Evolutionary conservation across 2,888 invertebrate genomes (phyloP), one percentile per base, ranked within the genome.

Genomic region (Rosalia funebris): DNA sequence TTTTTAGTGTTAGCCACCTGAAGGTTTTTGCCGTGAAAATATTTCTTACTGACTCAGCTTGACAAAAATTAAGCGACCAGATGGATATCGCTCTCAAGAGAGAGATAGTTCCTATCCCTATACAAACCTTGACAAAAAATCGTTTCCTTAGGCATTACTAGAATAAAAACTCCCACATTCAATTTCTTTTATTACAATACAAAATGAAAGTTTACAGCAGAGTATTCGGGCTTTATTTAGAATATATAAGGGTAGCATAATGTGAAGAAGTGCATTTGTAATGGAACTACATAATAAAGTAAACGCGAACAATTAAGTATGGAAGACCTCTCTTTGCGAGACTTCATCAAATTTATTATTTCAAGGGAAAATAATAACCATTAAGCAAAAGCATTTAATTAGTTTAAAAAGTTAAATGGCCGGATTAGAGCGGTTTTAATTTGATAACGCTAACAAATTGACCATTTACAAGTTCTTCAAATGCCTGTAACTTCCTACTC

Each of bases 361-460:
- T 9, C n/a, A 37, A 17, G 1, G 9, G 17, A 37, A 39, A 37
- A 25, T 39, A 39, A 36, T 20, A 34, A 41, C 25, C 50, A 16
- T 50, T n/a, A 19, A 36, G 34, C 25, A 34, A 12, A 54, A 59
- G 44, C 17, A 36, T 46, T 57, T 65, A 60, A 65, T 60, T 57
- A 55, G 41, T 57, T 65, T 57, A 60, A 47, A 60, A 62, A 65
- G 53, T 60, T 62, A 52, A 62, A 62, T 45, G 54, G 48, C 41
- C 17, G 34, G 39, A 57, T 55, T 46, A 62, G 55, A 58, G 54
- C 41, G 17, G 32, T 55, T 62, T 61, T 54, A 62, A 64, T 64
- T 64, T 60, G 55, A 64, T 64, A 63, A 62, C 54, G 42, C 53
- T 50, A 66, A 62, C 68, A 64, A 68, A 68, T 63, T 68, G 68